Conservation (phyloP, 2,888 invertebrate genomes). For the Seira musarum region DNA sequence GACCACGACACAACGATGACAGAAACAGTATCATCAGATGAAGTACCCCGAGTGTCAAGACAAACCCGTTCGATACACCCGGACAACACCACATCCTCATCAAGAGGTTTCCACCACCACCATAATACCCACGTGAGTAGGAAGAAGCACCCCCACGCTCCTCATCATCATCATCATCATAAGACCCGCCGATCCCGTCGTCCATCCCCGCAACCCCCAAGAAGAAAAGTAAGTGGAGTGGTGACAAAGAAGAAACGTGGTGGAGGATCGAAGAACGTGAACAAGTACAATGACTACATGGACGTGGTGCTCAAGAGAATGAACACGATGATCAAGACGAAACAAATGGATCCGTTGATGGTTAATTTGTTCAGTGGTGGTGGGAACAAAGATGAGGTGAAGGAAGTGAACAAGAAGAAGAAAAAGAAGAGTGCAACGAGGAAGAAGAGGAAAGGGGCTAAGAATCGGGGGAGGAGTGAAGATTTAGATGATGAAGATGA, state of each 20-base stretch:
- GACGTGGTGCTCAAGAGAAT: slow-evolving; percentile 67
- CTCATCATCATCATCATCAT: not conserved
- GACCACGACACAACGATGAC: not conserved
- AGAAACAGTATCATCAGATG: too few species aligned
- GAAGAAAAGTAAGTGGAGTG: too few species aligned
- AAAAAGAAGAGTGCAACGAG: slow-evolving; percentile 32
- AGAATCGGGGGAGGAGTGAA: slow-evolving; percentile 28
- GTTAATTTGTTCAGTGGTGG: slow-evolving; percentile 67
- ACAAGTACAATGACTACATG: slow-evolving; percentile 63
- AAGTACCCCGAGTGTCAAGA: too few species aligned
- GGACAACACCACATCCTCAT: not conserved
- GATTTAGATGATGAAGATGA: slow-evolving; percentile 18
- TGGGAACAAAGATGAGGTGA: not conserved
- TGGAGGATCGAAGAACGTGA: not conserved
- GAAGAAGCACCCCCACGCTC: not conserved
- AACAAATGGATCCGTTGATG: slow-evolving; percentile 67
- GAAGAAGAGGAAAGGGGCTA: slow-evolving; percentile 24
- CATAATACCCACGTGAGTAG: not conserved
- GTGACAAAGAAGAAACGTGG: not conserved
- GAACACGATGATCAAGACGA: slow-evolving; percentile 65
- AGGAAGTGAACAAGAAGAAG: slow-evolving; percentile 39
- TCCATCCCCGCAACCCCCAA: not conserved
- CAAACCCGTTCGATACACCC: too few species aligned
- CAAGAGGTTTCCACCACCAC: not conserved
- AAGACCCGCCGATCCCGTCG: not conserved